These are phyloP conservation scores for Diabrotica virgifera DNA, from an alignment of 1,140 invertebrate species.

Conservation along the genomic window DNA sequence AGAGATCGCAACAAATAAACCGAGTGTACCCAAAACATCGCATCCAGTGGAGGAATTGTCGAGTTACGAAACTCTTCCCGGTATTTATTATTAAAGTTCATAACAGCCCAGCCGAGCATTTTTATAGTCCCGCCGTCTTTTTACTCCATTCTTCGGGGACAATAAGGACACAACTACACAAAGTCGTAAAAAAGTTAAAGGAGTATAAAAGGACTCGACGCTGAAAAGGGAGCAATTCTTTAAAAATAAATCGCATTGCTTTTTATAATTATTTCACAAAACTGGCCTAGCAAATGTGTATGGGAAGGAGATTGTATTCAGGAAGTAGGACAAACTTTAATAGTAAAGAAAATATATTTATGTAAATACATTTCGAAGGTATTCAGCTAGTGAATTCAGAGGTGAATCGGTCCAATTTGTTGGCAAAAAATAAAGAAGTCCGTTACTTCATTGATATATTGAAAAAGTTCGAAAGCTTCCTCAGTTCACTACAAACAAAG, in stretches of 20 bases:
- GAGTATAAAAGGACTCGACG: not conserved
- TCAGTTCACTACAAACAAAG: too few species aligned
- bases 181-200: slow-evolving; percentile 1
- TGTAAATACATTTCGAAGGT: too few species aligned
- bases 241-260: not conserved
- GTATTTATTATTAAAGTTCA: slow-evolving; percentile 1
- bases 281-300: too few species aligned
- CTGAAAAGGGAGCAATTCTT: not conserved
- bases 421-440: too few species aligned
- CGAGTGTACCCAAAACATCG: not conserved
- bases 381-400: too few species aligned
- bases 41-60: not conserved
- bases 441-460: too few species aligned
- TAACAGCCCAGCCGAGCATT: slow-evolving; percentile 1
- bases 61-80: not conserved
- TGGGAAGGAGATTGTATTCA: too few species aligned
- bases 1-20: not conserved
- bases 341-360: too few species aligned
- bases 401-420: too few species aligned
- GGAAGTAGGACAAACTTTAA: too few species aligned
- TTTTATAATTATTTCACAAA: too few species aligned
- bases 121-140: not conserved
- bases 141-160: not conserved
- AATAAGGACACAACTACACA: slow-evolving; percentile 2
- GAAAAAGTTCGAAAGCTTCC: too few species aligned